Evolutionary conservation across 2,797 vertebrate species (phyloP), one percentile per base, ranked within the genome.

Genomic region (Enteromius viviparus): DNA sequence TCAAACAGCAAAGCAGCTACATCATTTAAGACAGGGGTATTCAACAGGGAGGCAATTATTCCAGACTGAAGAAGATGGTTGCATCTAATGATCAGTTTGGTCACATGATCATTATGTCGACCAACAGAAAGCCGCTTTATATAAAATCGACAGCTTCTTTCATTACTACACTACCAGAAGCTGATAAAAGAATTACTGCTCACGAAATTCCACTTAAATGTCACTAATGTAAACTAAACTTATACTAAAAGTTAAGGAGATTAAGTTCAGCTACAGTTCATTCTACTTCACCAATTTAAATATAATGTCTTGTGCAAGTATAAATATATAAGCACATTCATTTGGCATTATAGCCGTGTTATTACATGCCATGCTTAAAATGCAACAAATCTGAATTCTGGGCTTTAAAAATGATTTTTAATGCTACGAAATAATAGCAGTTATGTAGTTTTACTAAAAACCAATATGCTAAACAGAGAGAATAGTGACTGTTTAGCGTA

Each of bases 401-500:
- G 12, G 21, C 32, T 34, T 60, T 1, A 26, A 17, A 23, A 26
- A 75, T 6, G 0, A 37, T 60, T 55, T 55, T 19, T n/a, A 60
- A 42, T 26, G 53, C 11, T 26, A 3, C 6, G 8, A 26, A 64
- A 21, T 12, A 7, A 32, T 19, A 15, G n/a, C 2, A 23, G 47
- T 51, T 74, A 12, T 14, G 2, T 53, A 21, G 19, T 74, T 74
- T n/a, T 74, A 74, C 26, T 40, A 3, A 37, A 60, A 60, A 60
- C 14, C 9, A 47, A 77, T 37, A 47, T 12, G 4, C 12, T 29
- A 40, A 74, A 81, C 17, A 17, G 53, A 9, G 34, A 23, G 10
- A 15, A 75, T 53, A 55, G 40, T 11, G 3, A 4, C 64, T 58
- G 29, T 23, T n/a, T 12, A 84, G 87, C 75, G 58, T 78, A 87